Conservation (phyloP, 2,888 invertebrate species). For the Urechis unicinctus region DNA sequence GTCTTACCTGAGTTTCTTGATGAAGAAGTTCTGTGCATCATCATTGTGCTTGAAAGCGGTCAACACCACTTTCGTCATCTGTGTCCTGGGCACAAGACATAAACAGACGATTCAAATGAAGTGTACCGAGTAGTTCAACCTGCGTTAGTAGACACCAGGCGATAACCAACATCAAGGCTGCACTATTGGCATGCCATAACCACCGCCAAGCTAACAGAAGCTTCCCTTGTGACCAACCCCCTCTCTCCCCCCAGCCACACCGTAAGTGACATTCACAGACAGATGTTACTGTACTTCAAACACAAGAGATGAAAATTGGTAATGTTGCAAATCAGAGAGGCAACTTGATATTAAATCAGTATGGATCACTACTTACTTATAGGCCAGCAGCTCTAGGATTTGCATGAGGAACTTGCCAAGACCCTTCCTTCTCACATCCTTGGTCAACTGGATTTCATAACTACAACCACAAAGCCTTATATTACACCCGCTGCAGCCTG, state of each 20-base stretch:
- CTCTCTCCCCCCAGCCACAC: too few species aligned
- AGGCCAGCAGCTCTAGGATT: conserved; percentile 69
- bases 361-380: conserved; percentile 39
- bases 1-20: conserved; percentile 63
- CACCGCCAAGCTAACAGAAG: too few species aligned
- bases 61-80: conserved; percentile 74
- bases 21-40: conserved; percentile 67
- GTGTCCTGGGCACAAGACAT: conserved; percentile 55
- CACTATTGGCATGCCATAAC: too few species aligned
- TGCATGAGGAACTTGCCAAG: conserved; percentile 76
- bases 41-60: conserved; percentile 77
- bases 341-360: not conserved
- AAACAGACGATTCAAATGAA: too few species aligned
- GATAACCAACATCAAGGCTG: too few species aligned
- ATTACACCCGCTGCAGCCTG: not conserved
- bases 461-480: conserved; percentile 51
- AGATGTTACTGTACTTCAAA: too few species aligned
- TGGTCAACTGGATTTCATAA: conserved; percentile 80
- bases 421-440: conserved; percentile 66
- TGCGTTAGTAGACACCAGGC: too few species aligned
- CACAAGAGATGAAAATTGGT: too few species aligned
- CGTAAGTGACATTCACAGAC: too few species aligned
- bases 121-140: too few species aligned
- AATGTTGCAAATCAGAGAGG: too few species aligned
- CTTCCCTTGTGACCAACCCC: too few species aligned